Base-by-base conservation (phyloP, 2,113 vertebrate species). In the Egretta garzetta region DNA sequence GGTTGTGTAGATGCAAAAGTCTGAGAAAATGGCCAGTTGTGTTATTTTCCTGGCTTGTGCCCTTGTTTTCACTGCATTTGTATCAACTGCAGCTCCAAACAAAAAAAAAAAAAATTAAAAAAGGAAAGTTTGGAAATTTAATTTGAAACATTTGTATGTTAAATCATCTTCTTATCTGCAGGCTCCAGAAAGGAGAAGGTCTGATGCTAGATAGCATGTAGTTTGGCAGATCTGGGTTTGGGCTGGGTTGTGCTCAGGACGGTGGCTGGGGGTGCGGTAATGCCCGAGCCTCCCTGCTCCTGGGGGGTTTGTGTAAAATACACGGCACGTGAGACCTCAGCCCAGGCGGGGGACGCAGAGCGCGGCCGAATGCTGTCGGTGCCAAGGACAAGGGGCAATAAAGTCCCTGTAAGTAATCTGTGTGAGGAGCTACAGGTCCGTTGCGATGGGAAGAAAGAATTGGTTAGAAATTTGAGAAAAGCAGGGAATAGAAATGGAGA, bases 301-400 rank as follows among this genome's bases (percentile, higher is more conserved):
- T 0, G 0, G 12, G 21, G 74, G 47, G 47, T 35, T 3, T 19
- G 53, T 21, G 80, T 16, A 0, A 68, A 63, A 52, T 3, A 3
- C 3, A 2, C 0, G 19, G 19, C 21, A 3, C 2, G 2, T 1
- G 62, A 60, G 80, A 27, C 10, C 33, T 56, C 47, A 14, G 15
- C 27, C 50, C 0, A 0, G 9, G 68, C 0, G 14, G 75, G 62
- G 47, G 37, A 47, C 8, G 50, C 82, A 33, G 62, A 37, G 83
- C 16, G 1, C 16, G 8, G 37, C 37, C 5, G 8, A 37, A 30
- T 0, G 45, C 63, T 81, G 56, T 9, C 24, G 43, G 20, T 20
- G 67, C 75, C 15, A 2, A 26, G 71, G 64, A 73, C 39, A n/a
- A 73, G 80, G 72, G 92, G 79, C 26, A 26, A 2, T 41, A 5